A percentile compares a stretch with the other conserved stretches of the same genome.
These are phyloP conservation scores for Anthophora plumipes DNA, from an alignment of 2,888 invertebrate genomes.

Conservation along the genomic window DNA sequence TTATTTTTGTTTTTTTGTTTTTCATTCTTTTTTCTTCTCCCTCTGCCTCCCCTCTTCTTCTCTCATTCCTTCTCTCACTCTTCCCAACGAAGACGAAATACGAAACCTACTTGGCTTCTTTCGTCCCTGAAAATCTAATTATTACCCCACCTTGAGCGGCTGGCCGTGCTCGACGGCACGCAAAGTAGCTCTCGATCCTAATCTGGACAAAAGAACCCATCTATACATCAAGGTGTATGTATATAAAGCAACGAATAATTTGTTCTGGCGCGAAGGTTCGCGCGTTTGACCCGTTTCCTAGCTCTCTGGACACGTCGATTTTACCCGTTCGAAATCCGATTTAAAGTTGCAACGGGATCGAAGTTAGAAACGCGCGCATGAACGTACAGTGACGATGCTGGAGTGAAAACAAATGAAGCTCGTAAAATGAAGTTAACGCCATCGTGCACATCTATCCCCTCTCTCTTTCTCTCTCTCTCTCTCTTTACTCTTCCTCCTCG, in stretches of 20 bases:
- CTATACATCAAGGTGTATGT: neutral
- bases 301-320: constrained; percentile 8
- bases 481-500: no score
- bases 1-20: no score
- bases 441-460: no score
- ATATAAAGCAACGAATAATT: neutral
- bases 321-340: constrained; percentile 13
- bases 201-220: constrained; percentile 55
- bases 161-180: constrained; percentile 42
- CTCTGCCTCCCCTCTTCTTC: neutral
- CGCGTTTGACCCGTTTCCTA: constrained; percentile 4
- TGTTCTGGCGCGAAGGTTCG: neutral
- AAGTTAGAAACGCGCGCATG: constrained; percentile 8
- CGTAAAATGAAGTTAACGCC: constrained; percentile 35
- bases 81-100: constrained; percentile 43
- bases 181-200: constrained; percentile 54
- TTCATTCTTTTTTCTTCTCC: no score
- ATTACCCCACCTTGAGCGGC: constrained; percentile 56
- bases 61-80: neutral
- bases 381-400: no score
- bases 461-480: no score
- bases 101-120: constrained; percentile 64
- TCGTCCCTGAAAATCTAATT: constrained; percentile 71
- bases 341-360: constrained; percentile 20
- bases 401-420: constrained; percentile 23